A percentile compares a stretch with the other conserved stretches of the same genome.
Conservation (phyloP, 92 coral and sea anemone genomes). For the Virgularia gustaviana region DNA sequence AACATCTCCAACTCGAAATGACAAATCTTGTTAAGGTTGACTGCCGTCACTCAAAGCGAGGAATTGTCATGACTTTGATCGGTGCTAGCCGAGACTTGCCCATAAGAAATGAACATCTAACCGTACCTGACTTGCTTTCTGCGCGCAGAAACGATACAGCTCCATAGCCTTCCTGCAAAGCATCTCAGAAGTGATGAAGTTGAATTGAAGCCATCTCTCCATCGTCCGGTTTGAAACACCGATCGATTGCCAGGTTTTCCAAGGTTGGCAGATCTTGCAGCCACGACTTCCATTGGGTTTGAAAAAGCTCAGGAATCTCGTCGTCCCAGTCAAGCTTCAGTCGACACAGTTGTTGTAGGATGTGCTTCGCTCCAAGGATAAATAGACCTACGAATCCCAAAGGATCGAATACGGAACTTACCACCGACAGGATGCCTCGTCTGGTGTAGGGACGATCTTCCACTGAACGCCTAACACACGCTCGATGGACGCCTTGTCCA, state of each 20-base stretch:
- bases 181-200: constrained; percentile 49
- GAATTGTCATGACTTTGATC: constrained; percentile 36
- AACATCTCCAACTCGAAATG: constrained; percentile 25
- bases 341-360: constrained; percentile 51
- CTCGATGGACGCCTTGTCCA: constrained; percentile 25
- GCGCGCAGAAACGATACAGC: constrained; percentile 39
- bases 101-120: constrained; percentile 36
- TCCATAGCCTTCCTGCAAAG: constrained; percentile 42
- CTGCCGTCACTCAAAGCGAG: constrained; percentile 27
- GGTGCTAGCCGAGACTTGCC: constrained; percentile 43
- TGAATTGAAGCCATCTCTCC: constrained; percentile 40
- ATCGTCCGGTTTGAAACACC: too few relatives aligned
- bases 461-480: constrained; percentile 46
- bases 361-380: constrained; percentile 44
- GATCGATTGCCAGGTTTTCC: too few relatives aligned
- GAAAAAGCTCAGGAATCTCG: constrained; percentile 36
- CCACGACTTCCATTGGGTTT: constrained; percentile 39
- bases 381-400: constrained; percentile 54
- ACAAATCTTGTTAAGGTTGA: constrained; percentile 41
- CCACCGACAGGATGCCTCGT: constrained; percentile 41
- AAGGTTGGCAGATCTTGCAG: too few relatives aligned
- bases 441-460: constrained; percentile 55
- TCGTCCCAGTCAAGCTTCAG: constrained; percentile 49
- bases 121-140: constrained; percentile 5
- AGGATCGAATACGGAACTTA: too few relatives aligned